Evolutionary conservation across 1,140 invertebrate species (phyloP), one percentile per base, ranked within the genome.

Genomic region (Drosophila takahashii): DNA sequence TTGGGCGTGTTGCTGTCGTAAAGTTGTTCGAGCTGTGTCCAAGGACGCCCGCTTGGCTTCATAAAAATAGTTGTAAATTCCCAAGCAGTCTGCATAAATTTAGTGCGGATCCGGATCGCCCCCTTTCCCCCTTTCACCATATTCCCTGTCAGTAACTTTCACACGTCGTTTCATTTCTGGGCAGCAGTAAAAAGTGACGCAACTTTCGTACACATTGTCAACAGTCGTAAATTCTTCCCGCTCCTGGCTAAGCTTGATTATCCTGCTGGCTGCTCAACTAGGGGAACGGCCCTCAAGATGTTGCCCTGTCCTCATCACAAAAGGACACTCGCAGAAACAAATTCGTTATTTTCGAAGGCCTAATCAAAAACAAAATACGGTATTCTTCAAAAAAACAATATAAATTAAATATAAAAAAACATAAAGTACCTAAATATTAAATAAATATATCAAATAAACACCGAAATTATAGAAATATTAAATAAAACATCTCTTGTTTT

Each of bases 51-150:
- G 72, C 71, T 86, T 87, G 78, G 74, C 81, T 87, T 87, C 69
- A 87, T 86, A 86, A 86, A 86, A 86, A 87, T 87, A 81, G 81
- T 86, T 86, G 81, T 86, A 81, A 87, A 78, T 87, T 77, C 76
- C 58, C 60, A 71, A 80, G 58, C 70, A 36, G 80, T 81, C 65
- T 86, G 83, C 81, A 86, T 86, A 81, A 86, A 86, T 81, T 81
- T 75, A 56, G 44, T n/a, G 50, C 36, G 48, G n/a, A 50, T 62
- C 58, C 36, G 39, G 6, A 34, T n/a, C 29, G 8, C 15, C 18
- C 41, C 4, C 41, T 13, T 8, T 26, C n/a, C 39, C 45, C 52
- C 32, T 34, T 22, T 36, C 4, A 27, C 26, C 39, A 18, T 52
- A 29, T 42, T 34, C 39, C 15, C 58, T 51, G 72, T 65, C 72